These are phyloP conservation scores for Otus sunia DNA, from an alignment of 2,113 vertebrate species.

Conservation along the genomic window DNA sequence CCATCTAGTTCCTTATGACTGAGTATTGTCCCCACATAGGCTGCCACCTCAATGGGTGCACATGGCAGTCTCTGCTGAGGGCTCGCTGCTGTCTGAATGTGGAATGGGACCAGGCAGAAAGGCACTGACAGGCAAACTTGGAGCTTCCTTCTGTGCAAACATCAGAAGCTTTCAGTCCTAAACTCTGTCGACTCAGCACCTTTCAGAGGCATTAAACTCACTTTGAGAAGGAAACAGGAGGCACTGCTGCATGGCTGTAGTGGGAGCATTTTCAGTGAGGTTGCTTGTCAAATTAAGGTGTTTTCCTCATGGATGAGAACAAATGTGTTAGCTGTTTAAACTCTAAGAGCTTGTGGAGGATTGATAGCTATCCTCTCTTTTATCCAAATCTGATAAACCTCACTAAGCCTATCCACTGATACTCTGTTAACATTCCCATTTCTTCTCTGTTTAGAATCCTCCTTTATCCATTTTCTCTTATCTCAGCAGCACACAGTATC, in stretches of 20 bases:
- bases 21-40: neutral
- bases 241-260: neutral
- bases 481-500: neutral
- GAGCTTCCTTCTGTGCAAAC: neutral
- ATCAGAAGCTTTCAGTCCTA: neutral
- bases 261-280: neutral
- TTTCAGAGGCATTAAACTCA: neutral
- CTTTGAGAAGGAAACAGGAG: neutral
- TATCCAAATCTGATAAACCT: slow-evolving; percentile 59
- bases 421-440: slow-evolving; percentile 34
- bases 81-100: neutral
- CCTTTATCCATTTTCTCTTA: neutral
- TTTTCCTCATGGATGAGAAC: neutral
- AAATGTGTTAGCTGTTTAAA: neutral
- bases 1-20: neutral
- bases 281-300: neutral
- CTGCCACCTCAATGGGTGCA: neutral
- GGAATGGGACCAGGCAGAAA: neutral
- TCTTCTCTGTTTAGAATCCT: slow-evolving; percentile 14
- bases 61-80: rapidly evolving
- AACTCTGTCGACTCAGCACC: neutral
- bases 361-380: slow-evolving; percentile 43
- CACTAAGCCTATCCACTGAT: slow-evolving; percentile 41
- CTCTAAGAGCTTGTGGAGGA: neutral
- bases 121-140: neutral